Base-by-base conservation (phyloP, 2,888 invertebrate species). In the Cylindroiulus punctatus region DNA sequence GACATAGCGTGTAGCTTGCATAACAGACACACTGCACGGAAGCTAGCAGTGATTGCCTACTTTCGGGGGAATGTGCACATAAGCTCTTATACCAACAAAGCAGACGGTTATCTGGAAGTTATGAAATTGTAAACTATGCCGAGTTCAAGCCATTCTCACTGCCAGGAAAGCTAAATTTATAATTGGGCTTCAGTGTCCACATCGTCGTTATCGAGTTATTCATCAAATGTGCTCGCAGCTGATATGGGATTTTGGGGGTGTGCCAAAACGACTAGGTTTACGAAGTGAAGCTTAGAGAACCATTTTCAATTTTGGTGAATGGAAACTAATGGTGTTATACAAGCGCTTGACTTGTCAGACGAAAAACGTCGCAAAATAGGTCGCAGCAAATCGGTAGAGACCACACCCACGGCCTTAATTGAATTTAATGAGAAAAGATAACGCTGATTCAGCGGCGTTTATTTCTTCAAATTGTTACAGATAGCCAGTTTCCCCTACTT, bases 391-490 rank as follows among this genome's bases (percentile, higher is more conserved):
- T 76, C 26, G 76, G 26, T 30, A 30, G 30, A 76, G 76, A 76
- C 76, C 76, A 30, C 76, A 76, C 76, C 76, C 76, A 30, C 8
- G 12, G 8, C 76, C 76, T 14, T 30, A 76, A 76, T 76, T 76
- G 76, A 76, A 76, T 76, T 76, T 76, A 76, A 76, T 76, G 76
- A 26, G 76, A 30, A 76, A 76, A 76, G 76, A 76, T 76, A 76
- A 30, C 14, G 14, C 30, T 30, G 76, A 76, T 76, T 76, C 30
- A 76, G 76, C 30, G 76, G 76, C 76, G 30, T 30, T 76, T 76
- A 30, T 30, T 76, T 30, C 76, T 76, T 30, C 76, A 76, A 76
- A 14, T 76, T 30, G 30, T 76, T 17, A 76, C 76, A 30, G 26
- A 30, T 76, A 76, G 76, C 30, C 14, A 30, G 76, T 30, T 76